Base-by-base conservation (phyloP, 2,888 invertebrate genomes). In the Athalia circularis region DNA sequence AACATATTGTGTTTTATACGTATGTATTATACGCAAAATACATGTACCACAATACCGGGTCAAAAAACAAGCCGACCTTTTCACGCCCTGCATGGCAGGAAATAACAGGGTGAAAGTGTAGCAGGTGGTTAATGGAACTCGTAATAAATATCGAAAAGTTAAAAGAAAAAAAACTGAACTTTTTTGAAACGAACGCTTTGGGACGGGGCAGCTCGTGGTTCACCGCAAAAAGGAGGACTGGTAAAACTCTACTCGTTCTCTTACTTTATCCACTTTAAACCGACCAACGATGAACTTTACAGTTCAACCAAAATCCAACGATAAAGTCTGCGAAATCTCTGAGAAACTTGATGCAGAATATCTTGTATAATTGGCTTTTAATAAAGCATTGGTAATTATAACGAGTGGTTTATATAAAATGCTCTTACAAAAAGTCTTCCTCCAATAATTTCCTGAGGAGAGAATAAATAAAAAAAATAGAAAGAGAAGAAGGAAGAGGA, bases 301-400 rank as follows among this genome's bases (percentile, higher is more conserved):
- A 29, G 29, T 29, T 29, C 29, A 29, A 29, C 29, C 29, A 29
- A 29, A 29, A 6, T 72, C n/a, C 13, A 47, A 45, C n/a, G 59
- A n/a, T 13, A 62, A 15, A 11, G 11, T 15, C 54, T 5, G 62
- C 62, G 57, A 57, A 72, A 47, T 72, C 47, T 47, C 43, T 5
- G 50, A 1, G 68, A 48, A 13, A 48, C 13, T 48, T 11, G 50
- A 4, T 6, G 8, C 13, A 3, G 59, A 72, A 43, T 57, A 59
- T 72, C n/a, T 45, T 57, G 13, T 15, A 57, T 72, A 72, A 72
- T 72, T 72, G 15, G 59, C 57, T 59, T 59, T 72, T 72, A 47
- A 72, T 72, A 72, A 72, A 59, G 59, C 43, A 59, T 59, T 45
- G 29, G 57, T 47, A 72, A 59, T 3, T 59, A 29, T 65, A 72